phyloP scores from a whole-genome alignment of 2,113 vertebrate species.

The Thalassarche chlororhynchos region DNA sequence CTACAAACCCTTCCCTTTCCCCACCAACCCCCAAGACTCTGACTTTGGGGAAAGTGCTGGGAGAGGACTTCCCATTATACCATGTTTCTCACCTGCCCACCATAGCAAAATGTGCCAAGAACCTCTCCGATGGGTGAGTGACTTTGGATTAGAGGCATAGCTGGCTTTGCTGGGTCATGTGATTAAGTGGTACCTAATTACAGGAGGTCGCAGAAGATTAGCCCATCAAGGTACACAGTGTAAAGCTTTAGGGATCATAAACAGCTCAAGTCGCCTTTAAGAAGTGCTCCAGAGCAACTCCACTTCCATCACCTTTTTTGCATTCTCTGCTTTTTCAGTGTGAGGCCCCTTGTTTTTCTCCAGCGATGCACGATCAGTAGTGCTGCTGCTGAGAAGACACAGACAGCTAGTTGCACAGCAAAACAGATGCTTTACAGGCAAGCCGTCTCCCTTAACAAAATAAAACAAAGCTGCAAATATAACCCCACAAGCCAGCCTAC shows the following conservation, averaged over 20 bases:
- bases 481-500: not conserved
- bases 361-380: accelerated
- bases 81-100: not conserved
- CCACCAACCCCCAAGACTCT: not conserved
- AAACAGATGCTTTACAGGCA: not conserved
- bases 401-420: not conserved
- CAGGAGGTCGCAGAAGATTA: conserved; percentile 33
- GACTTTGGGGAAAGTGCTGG: not conserved
- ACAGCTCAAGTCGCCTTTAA: not conserved
- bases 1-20: not conserved
- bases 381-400: not conserved
- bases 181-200: not conserved
- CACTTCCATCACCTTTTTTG: not conserved
- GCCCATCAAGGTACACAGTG: not conserved
- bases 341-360: not conserved
- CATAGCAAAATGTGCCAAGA: not conserved
- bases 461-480: not conserved
- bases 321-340: not conserved
- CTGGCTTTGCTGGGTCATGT: not conserved
- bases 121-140: not conserved
- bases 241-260: conserved; percentile 8
- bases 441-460: not conserved
- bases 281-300: not conserved
- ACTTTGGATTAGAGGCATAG: conserved; percentile 25
- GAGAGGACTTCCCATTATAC: not conserved